phyloP scores from a whole-genome alignment of 1,140 invertebrate genomes.

The Nephila pilipes region DNA sequence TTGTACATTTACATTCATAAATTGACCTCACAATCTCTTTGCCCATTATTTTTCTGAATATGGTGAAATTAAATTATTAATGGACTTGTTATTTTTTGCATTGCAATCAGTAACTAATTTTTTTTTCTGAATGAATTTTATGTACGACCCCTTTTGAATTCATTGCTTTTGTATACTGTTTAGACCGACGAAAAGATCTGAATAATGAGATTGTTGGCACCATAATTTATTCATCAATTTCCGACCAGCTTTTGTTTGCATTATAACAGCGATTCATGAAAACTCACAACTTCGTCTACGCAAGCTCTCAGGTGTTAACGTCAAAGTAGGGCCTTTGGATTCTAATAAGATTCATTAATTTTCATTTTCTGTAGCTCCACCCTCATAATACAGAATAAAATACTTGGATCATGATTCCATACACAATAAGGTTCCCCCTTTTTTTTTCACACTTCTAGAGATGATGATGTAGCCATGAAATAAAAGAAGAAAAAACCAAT shows the following conservation, averaged over 20 bases:
- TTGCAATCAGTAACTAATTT: not conserved
- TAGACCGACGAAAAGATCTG: slow-evolving; percentile 73
- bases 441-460: slow-evolving; percentile 50
- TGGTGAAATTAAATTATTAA: not conserved
- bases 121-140: slow-evolving; percentile 33
- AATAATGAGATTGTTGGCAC: slow-evolving; percentile 76
- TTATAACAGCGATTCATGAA: slow-evolving; percentile 68
- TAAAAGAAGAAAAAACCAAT: slow-evolving; percentile 17
- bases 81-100: not conserved
- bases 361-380: slow-evolving; percentile 73
- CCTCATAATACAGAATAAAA: slow-evolving; percentile 64
- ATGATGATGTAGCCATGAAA: slow-evolving; percentile 45
- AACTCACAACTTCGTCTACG: slow-evolving; percentile 59
- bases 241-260: slow-evolving; percentile 75
- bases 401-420: slow-evolving; percentile 54
- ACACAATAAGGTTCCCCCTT: slow-evolving; percentile 57
- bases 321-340: slow-evolving; percentile 59
- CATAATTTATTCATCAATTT: slow-evolving; percentile 77
- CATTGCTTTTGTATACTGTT: slow-evolving; percentile 70
- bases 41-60: too few species aligned
- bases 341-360: slow-evolving; percentile 76
- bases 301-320: slow-evolving; percentile 66
- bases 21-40: too few species aligned
- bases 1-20: too few species aligned
- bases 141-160: slow-evolving; percentile 36